Evolutionary conservation across 2,797 vertebrate genomes (phyloP).

Genomic region (Chaetophractus vellerosus): DNA sequence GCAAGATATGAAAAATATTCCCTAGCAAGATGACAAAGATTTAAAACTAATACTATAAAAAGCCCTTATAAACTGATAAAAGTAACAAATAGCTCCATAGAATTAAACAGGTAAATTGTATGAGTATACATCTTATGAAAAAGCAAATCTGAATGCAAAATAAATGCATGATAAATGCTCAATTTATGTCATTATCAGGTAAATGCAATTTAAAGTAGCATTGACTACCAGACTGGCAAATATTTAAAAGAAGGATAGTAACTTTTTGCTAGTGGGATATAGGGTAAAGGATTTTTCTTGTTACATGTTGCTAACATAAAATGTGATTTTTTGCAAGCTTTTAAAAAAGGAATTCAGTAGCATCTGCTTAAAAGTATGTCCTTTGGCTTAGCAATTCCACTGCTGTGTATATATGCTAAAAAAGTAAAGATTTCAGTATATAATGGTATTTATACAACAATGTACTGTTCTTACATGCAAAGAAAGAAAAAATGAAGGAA

Average conservation of each 20-base stretch:
- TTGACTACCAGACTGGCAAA: not conserved
- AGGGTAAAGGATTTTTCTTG: not conserved
- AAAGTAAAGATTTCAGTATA: not conserved
- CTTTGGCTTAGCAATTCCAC: not conserved
- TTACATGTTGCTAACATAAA: not conserved
- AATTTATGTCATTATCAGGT: not conserved
- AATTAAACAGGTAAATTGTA: not conserved
- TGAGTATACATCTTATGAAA: not conserved
- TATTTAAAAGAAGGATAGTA: not conserved
- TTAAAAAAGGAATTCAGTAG: conserved; percentile 35
- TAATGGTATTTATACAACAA: conserved; percentile 32
- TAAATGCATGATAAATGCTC: conserved; percentile 28
- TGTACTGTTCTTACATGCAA: not conserved
- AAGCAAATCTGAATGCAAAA: not conserved
- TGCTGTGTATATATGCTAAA: not conserved
- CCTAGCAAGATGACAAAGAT: not conserved
- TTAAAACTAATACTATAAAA: not conserved
- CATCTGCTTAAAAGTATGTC: not conserved
- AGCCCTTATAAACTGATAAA: not conserved
- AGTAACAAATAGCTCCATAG: not conserved
- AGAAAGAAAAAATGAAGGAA: not conserved
- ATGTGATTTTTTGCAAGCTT: conserved; percentile 15
- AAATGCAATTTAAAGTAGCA: conserved; percentile 60
- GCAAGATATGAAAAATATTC: not conserved
- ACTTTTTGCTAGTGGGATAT: not conserved